Base-by-base conservation (phyloP, 2,113 vertebrate species). In the Tor tambroides region DNA sequence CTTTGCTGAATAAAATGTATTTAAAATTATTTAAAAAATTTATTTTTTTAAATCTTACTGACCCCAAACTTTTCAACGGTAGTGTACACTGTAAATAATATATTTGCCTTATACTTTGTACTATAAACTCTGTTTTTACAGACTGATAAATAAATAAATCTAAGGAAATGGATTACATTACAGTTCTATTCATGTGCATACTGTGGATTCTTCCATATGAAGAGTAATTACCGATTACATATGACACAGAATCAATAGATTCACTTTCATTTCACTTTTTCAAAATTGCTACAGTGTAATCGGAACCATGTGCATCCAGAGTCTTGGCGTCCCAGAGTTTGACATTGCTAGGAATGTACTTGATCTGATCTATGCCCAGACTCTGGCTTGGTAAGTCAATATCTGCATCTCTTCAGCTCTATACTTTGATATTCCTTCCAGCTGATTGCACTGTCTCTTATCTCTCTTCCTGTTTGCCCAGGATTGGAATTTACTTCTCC, bases 401-500 rank as follows among this genome's bases (percentile, higher is more conserved):
- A 65, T 75, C n/a, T 5, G 43, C 17, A 63, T 23, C 65, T 41
- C 10, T 56, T 35, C 41, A 85, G 14, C 1, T 8, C 11, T 28
- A 9, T 19, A 26, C 79, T 41, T 87, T 59, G 71, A 59, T 46
- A 79, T 49, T 79, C 56, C 78, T 63, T 80, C 72, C 23, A 32
- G 35, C 83, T 69, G 65, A 59, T 72, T 46, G 11, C 8, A 59
- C 85, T 54, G 1, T 15, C 78, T 74, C 28, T 49, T 46, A 74
- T 59, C 83, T 11, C 28, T 12, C 61, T 15, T 84, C 86, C 85
- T 89, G 90, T 91, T 67, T 46, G 84, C 41, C 0, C 71, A 99
- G 98, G 98, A 96, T 98, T 15, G 97, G 98, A 72, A 96, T 98
- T 87, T 97, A 97, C 93, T 99, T 99, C 91, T 96, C 97, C 74